Percentiles rank a stretch among this genome's conserved stretches.
These are phyloP conservation scores for Microctonus aethiopoides DNA, from an alignment of 2,888 invertebrate genomes.

Conservation along the genomic window DNA sequence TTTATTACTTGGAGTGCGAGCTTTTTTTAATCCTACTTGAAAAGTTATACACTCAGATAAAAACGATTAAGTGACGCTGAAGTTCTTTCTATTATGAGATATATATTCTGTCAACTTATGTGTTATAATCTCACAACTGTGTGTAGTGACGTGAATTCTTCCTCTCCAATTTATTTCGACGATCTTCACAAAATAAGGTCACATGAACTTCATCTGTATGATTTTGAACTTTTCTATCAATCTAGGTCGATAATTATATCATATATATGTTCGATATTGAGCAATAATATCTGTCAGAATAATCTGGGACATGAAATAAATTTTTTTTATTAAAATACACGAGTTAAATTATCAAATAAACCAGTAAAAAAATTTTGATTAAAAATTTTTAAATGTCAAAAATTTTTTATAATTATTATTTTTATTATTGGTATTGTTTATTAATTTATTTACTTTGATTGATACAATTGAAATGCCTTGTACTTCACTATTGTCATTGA, in stretches of 20 bases:
- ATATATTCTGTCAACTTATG: background rate
- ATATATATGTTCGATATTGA: background rate
- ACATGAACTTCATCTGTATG: constrained; percentile 2
- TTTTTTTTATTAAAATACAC: too few relatives aligned
- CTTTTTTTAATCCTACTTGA: background rate
- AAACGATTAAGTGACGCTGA: background rate
- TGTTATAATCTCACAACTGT: background rate
- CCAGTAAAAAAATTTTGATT: too few relatives aligned
- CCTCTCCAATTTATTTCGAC: constrained; percentile 10
- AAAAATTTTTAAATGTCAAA: too few relatives aligned
- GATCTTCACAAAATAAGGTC: background rate
- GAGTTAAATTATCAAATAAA: too few relatives aligned
- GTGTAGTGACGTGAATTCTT: background rate
- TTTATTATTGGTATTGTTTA: too few relatives aligned
- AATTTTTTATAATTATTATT: too few relatives aligned
- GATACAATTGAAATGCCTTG: too few relatives aligned
- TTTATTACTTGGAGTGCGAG: background rate
- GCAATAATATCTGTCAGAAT: background rate
- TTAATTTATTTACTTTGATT: too few relatives aligned
- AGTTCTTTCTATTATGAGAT: background rate
- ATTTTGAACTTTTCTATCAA: background rate
- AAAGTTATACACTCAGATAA: background rate
- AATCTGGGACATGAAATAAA: too few relatives aligned
- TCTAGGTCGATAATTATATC: background rate
- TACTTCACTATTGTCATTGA: too few relatives aligned